Conservation (phyloP, 2,113 vertebrate genomes). For the Carassius auratus region DNA sequence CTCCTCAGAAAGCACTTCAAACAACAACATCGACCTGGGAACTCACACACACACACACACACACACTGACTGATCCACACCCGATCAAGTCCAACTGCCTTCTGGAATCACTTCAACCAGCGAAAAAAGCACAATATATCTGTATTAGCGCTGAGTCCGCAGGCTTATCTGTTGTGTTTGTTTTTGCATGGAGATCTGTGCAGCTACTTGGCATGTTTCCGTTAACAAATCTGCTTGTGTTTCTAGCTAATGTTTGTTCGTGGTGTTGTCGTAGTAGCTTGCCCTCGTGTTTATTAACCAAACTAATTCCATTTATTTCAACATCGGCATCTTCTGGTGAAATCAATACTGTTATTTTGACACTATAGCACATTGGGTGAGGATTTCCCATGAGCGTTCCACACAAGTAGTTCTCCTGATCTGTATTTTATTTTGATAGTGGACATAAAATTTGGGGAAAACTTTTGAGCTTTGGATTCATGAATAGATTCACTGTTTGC, state of each 20-base stretch:
- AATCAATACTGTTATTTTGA: slow-evolving; percentile 33
- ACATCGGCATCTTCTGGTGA: slow-evolving; percentile 13
- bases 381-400: slow-evolving; percentile 13
- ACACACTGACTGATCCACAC: slow-evolving; percentile 30
- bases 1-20: slow-evolving; percentile 44
- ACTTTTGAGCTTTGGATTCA: background rate
- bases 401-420: background rate
- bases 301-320: slow-evolving; percentile 24
- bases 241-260: slow-evolving; percentile 17
- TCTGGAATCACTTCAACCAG: slow-evolving; percentile 19
- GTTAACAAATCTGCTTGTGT: slow-evolving; percentile 13
- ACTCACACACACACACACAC: slow-evolving; percentile 28
- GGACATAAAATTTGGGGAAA: background rate
- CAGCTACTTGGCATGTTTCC: slow-evolving; percentile 1
- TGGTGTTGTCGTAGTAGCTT: background rate
- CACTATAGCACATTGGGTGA: slow-evolving; percentile 15
- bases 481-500: background rate
- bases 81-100: slow-evolving; percentile 4
- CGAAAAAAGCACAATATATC: slow-evolving; percentile 34
- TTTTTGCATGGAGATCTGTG: background rate
- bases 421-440: background rate
- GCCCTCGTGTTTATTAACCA: slow-evolving; percentile 22
- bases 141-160: slow-evolving; percentile 24
- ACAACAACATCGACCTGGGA: slow-evolving; percentile 30
- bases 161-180: slow-evolving; percentile 13